Percentiles rank a stretch among this genome's conserved stretches.
Conservation (phyloP, 2,113 vertebrate species). For the Vulpes lagopus region DNA sequence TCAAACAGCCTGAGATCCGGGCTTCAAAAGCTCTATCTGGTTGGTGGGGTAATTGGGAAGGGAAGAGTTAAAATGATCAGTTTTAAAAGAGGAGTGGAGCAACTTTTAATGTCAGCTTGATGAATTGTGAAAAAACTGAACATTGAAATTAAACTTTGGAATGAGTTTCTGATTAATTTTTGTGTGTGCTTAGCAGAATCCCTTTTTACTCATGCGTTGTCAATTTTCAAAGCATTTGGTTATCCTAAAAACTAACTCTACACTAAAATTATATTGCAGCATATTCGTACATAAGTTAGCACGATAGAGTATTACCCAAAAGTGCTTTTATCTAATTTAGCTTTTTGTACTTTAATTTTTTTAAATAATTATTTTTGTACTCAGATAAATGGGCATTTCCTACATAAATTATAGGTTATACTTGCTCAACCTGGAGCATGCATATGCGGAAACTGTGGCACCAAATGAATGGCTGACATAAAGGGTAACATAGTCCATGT, state of each 20-base stretch:
- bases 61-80: not conserved
- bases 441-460: not conserved
- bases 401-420: not conserved
- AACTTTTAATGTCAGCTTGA: constrained; percentile 10
- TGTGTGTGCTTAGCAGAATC: not conserved
- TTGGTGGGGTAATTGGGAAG: not conserved
- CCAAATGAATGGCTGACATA: not conserved
- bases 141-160: constrained; percentile 41
- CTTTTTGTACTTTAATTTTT: not conserved
- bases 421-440: not conserved
- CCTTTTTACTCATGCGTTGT: not conserved
- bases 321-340: not conserved
- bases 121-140: not conserved
- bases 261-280: not conserved
- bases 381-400: not conserved
- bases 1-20: not conserved
- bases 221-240: constrained; percentile 34
- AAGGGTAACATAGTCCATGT: not conserved
- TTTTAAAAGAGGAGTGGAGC: not conserved
- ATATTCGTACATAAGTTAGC: not conserved
- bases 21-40: not conserved
- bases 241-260: not conserved
- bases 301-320: not conserved
- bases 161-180: constrained; percentile 40
- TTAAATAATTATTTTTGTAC: not conserved